Percentiles rank a stretch among this genome's conserved stretches.
These are phyloP conservation scores for Paelopatides confundens DNA, from an alignment of 53 echinoderm and acorn worm species.

Conservation along the genomic window DNA sequence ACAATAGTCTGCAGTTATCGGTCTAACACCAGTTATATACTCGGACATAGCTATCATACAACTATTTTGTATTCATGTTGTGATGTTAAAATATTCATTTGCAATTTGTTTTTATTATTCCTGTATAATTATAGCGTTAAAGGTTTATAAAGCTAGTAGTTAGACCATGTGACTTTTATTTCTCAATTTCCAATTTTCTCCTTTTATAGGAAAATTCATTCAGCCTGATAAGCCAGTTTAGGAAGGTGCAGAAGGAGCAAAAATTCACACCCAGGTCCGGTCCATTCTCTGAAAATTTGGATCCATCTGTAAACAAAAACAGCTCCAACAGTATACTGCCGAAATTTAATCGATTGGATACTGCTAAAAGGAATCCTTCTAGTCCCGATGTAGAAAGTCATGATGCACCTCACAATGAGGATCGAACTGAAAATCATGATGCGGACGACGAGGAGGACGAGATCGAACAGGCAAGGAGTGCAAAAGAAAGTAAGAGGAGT, in stretches of 20 bases:
- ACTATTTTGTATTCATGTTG: no score
- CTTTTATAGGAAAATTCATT: not conserved
- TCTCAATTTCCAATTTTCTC: not conserved
- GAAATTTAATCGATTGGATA: not conserved
- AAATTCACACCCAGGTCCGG: constrained; percentile 34
- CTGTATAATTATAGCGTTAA: no score
- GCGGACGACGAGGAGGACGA: constrained; percentile 37
- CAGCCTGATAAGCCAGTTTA: constrained; percentile 24
- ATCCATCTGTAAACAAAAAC: not conserved
- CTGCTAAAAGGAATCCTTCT: not conserved
- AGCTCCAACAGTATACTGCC: not conserved
- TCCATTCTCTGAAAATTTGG: constrained; percentile 21
- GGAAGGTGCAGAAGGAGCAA: constrained; percentile 18
- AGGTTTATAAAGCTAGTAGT: no score
- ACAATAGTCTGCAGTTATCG: no score
- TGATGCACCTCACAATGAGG: not conserved
- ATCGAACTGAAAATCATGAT: not conserved
- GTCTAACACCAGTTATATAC: no score
- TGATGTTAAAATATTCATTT: no score
- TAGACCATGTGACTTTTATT: no score
- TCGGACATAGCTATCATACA: no score
- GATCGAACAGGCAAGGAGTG: not conserved
- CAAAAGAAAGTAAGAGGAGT: constrained; percentile 12
- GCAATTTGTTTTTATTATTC: no score
- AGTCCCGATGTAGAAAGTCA: constrained; percentile 13